A percentile compares a stretch with the other conserved stretches of the same genome.
phyloP scores from a whole-genome alignment of 2,113 vertebrate genomes.

The Dendrocopos noguchii region DNA sequence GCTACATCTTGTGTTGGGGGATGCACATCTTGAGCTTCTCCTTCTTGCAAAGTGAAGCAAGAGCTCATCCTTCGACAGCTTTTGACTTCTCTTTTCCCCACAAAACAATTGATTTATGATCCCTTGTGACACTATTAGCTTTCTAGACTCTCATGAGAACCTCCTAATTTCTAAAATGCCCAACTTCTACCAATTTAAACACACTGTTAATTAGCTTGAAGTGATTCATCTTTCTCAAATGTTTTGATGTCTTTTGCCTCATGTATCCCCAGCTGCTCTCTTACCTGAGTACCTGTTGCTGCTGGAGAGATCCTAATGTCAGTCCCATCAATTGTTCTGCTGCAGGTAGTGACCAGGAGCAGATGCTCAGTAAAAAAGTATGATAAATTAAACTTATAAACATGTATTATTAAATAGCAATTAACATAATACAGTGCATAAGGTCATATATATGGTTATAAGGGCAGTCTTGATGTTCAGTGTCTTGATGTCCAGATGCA shows the following conservation, averaged over 20 bases:
- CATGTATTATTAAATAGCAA: background rate
- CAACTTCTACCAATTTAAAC: background rate
- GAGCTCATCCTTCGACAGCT: background rate
- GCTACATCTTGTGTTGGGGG: background rate
- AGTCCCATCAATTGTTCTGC: background rate
- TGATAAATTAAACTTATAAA: background rate
- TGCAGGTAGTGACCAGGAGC: background rate
- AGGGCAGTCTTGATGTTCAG: too few relatives aligned
- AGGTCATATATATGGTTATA: background rate
- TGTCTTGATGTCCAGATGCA: too few relatives aligned
- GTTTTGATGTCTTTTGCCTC: background rate
- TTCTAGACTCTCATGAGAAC: background rate
- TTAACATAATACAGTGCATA: background rate
- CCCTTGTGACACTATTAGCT: background rate
- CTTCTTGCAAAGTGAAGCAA: background rate
- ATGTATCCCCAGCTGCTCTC: background rate
- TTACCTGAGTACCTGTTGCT: accelerated
- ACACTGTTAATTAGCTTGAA: background rate
- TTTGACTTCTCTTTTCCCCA: background rate
- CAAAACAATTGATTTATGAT: background rate
- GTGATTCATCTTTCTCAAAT: background rate
- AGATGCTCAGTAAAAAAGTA: background rate
- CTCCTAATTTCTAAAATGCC: background rate
- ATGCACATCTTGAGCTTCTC: background rate
- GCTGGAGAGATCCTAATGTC: background rate